Base-by-base conservation (phyloP, 2,113 vertebrate species). In the Eonycteris spelaea region DNA sequence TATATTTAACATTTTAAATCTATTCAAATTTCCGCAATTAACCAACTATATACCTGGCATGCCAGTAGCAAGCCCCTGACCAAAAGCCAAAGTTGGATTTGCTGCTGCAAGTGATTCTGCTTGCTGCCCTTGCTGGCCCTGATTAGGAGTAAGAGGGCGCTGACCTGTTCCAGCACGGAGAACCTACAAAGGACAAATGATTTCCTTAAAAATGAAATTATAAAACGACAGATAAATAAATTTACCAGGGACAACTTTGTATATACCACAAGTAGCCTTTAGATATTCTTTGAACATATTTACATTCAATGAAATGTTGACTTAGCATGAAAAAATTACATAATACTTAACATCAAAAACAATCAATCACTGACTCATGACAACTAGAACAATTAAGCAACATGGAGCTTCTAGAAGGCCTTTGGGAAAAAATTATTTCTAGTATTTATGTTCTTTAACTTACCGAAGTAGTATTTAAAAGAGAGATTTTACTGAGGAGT, bases 101-200 rank as follows among this genome's bases (percentile, higher is more conserved):
- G 99, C 98, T 88, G 99, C 98, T 94, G 99, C 99, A 83, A 99
- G 98, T 55, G 99, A 99, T 94, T 99, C 99, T 96, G 98, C 98
- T 97, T 99, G 99, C 94, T 99, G 99, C 97, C 99, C 99, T 94
- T 99, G 99, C 92, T 99, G 99, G 48, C 99, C 98, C 98, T 99
- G 99, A 22, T 97, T 99, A 30, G 99, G 99, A 88, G 99, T 99
- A 55, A 99, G 99, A 14, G 99, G 99, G 96, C 99, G 99, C 98
- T 99, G 99, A 98, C 98, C 99, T 97, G 96, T 98, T 98, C 99
- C 99, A 97, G 99, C 98, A 94, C 99, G 99, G 97, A 99, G 99
- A 98, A 99, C 99, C 99, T 99, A 90, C 51, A 95, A 97, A 86
- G 95, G 79, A 95, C 68, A 97, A 21, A 89, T 5, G 74, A 55